Base-by-base conservation (phyloP, 2,797 vertebrate genomes). In the Fratercula arctica region DNA sequence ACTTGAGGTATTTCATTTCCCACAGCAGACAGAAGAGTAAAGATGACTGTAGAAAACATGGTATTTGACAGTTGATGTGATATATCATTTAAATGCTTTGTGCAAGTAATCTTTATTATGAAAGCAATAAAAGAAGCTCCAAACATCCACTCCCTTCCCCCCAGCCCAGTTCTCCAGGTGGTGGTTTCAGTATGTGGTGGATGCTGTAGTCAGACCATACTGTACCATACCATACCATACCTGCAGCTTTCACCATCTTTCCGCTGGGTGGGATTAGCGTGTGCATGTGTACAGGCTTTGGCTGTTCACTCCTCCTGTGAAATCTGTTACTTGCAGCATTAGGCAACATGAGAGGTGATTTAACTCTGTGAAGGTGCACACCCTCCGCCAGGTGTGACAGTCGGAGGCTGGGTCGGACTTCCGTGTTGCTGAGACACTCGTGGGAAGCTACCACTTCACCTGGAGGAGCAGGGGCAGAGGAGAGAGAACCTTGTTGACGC, bases 371-470 rank as follows among this genome's bases (percentile, higher is more conserved):
- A 54, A 4, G 3, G 78, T 85, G 79, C 91, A 96, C 95, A 51
- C 96, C 95, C 96, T 83, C 41, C 18, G 3, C 41, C 57, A 77
- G 95, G 96, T 94, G 86, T 94, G 73, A 74, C 89, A 66, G 53
- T 85, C 6, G 10, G 60, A 80, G 94, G 80, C 86, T 82, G 64
- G 68, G 43, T 64, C 53, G 21, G 69, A 50, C 90, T 96, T 93
- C 90, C 83, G 83, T 73, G 56, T 96, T 94, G 95, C 96, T 74
- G 72, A 80, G 93, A 93, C 84, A 82, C 92, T 91, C 77, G 35
- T 15, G 21, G 97, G 97, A 76, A 85, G 78, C 90, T 96, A 76
- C 98, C 97, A 95, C 94, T 70, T 92, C 53, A 13, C 77, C 31
- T 3, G 0, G 35, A 77, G 56, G 83, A 73, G 54, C 50, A 16